Percentiles rank a stretch among this genome's conserved stretches.
Evolutionary conservation across 2,113 vertebrate species (phyloP).

Genomic region (Sinocyclocheilus maitianheensis): DNA sequence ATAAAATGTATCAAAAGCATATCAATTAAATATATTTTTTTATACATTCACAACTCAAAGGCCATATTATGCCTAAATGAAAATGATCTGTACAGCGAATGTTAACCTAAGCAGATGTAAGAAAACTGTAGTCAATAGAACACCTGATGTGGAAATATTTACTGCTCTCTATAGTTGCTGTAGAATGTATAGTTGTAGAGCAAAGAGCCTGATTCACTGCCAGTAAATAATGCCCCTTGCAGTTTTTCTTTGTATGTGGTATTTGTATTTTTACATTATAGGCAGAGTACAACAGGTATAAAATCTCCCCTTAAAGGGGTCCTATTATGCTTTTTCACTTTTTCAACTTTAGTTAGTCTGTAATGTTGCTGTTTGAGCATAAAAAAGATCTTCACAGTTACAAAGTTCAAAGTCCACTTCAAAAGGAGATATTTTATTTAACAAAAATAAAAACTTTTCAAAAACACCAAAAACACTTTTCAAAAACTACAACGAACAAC

Average conservation of each 20-base stretch:
- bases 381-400: no score
- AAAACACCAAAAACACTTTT: no score
- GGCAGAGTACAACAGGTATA: background rate
- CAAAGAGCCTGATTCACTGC: background rate
- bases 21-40: background rate
- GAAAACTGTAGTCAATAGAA: background rate
- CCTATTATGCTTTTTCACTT: no score
- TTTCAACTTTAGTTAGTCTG: no score
- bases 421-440: no score
- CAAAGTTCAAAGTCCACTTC: no score
- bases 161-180: conserved; percentile 11
- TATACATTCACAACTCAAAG: conserved; percentile 3
- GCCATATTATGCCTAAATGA: background rate
- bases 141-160: background rate
- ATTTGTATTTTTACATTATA: background rate
- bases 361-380: no score
- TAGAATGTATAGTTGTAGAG: background rate
- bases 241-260: background rate
- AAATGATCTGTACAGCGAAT: conserved; percentile 21
- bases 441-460: no score
- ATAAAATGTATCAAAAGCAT: background rate
- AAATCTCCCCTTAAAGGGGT: background rate
- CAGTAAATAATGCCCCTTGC: background rate
- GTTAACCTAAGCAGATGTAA: background rate
- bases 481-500: no score